Base-by-base conservation (phyloP, 2,888 invertebrate species). In the Ennomos quercinarius region DNA sequence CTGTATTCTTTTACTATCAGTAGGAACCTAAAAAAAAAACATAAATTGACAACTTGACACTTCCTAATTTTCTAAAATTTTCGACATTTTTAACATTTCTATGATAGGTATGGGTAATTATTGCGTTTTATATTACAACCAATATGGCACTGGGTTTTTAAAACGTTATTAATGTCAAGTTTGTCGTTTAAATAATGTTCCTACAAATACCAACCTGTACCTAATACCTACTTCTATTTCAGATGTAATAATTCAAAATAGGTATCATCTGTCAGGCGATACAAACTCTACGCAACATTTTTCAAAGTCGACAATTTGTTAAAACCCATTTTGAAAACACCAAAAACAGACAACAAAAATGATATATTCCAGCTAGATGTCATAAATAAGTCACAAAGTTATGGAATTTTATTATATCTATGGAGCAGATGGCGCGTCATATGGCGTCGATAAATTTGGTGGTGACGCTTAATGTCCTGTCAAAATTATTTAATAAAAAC, bases 351-450 rank as follows among this genome's bases (percentile, higher is more conserved):
- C 49, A 54, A 67, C 69, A 72, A 69, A 76, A 72, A 74, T 71
- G 68, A 71, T 61, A 57, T 66, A 74, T 64, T 67, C 68, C 57
- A 53, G 56, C 58, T 64, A 59, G 56, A 71, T 68, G 63, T 57
- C 71, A 77, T 80, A 80, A 79, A 80, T 73, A 75, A 75, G 76
- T 74, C 80, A 73, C 42, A 70, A 67, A 73, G 67, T 74, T 73
- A 76, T 78, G 68, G 77, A 68, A 75, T 70, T 70, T 67, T 66
- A 67, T 68, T 64, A 67, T 63, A 61, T 61, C 36, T 48, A 61
- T 60, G 71, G 66, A 75, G 71, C 80, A 81, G 78, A 77, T 81
- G 80, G 75, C 77, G 75, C 74, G 76, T 78, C 80, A 81, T 69
- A 80, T 81, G 80, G 76, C 70, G 67, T 70, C 77, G 59, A 78